Percentiles rank a stretch among this genome's conserved stretches.
These are phyloP conservation scores for Idaea dimidiata DNA, from an alignment of 2,888 invertebrate genomes.

Conservation along the genomic window DNA sequence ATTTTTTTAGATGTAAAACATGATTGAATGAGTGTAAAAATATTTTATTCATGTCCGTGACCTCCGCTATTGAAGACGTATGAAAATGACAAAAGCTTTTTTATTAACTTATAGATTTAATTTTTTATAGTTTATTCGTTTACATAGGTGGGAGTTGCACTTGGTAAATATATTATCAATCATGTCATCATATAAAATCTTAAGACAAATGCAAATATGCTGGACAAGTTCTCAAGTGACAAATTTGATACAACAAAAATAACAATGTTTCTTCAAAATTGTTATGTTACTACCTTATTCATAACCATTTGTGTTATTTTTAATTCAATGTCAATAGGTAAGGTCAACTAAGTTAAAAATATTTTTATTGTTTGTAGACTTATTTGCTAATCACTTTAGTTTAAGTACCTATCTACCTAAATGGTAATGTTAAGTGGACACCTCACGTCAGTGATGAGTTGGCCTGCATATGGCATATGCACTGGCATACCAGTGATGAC, in stretches of 20 bases:
- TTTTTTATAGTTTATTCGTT: no score
- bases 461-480: no score
- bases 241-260: background rate
- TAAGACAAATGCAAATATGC: background rate
- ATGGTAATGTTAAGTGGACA: slow-evolving; percentile 12
- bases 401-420: background rate
- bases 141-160: no score
- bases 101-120: no score
- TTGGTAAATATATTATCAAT: no score
- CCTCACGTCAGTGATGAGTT: no score
- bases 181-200: no score
- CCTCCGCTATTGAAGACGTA: background rate
- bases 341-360: background rate
- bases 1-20: background rate
- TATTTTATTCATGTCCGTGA: background rate
- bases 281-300: background rate
- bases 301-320: background rate
- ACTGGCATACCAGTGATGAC: no score
- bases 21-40: background rate
- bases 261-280: background rate
- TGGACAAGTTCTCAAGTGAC: background rate
- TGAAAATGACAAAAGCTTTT: background rate
- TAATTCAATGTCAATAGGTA: background rate
- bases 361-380: background rate
- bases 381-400: slow-evolving; percentile 17